These are phyloP conservation scores for Papilio polytes DNA, from an alignment of 1,140 invertebrate genomes.

Conservation along the genomic window DNA sequence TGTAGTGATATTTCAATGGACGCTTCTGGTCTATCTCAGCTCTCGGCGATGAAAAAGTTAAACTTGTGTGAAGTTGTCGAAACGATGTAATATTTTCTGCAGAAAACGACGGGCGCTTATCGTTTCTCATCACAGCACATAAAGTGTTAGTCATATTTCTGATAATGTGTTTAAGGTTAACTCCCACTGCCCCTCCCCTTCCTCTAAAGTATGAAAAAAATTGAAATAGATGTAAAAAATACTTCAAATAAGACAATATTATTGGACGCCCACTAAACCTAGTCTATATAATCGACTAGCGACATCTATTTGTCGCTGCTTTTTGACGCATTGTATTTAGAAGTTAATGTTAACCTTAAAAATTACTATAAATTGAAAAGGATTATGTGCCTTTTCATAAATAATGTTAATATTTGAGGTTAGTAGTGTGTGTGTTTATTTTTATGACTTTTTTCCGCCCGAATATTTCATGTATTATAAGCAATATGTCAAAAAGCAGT, in stretches of 20 bases:
- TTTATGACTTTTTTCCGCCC: background rate
- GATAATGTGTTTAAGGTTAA: background rate
- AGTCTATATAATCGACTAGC: too few species aligned
- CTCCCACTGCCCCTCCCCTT: too few species aligned
- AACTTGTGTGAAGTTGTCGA: constrained; percentile 27
- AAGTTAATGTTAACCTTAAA: too few species aligned
- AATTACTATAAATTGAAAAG: background rate
- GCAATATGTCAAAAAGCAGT: constrained; percentile 24
- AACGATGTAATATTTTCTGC: constrained; percentile 12
- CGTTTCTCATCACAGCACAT: background rate
- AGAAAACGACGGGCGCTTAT: constrained; percentile 37
- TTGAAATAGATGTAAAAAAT: too few species aligned
- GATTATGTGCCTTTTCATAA: too few species aligned
- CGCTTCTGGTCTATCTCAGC: constrained; percentile 34
- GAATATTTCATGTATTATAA: constrained; percentile 14
- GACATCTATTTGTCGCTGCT: too few species aligned
- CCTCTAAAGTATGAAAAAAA: too few species aligned
- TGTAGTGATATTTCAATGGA: constrained; percentile 46
- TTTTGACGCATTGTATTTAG: background rate
- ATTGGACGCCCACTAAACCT: too few species aligned
- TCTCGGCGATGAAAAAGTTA: constrained; percentile 27
- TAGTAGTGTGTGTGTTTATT: background rate
- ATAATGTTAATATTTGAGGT: too few species aligned
- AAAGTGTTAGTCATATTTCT: background rate
- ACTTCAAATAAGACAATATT: too few species aligned